Conservation (phyloP, 2,888 invertebrate genomes). For the Amphipoea oculea region DNA sequence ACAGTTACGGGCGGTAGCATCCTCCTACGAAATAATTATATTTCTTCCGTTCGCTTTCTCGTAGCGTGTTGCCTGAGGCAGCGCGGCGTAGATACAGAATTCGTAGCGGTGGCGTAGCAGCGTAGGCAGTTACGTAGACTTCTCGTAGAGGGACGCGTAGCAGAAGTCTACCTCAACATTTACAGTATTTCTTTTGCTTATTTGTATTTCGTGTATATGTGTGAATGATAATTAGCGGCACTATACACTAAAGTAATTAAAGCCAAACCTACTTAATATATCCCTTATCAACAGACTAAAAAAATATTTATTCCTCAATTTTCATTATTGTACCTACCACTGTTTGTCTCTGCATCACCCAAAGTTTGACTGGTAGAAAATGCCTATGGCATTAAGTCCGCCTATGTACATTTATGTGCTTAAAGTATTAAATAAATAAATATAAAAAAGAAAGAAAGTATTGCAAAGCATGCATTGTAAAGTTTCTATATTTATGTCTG, state of each 20-base stretch:
- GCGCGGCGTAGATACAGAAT: slow-evolving; percentile 20
- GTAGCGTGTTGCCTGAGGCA: slow-evolving; percentile 9
- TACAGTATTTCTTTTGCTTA: background rate
- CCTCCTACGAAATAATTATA: background rate
- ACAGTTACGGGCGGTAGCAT: background rate
- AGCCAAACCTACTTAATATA: background rate
- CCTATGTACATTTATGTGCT: too few relatives aligned
- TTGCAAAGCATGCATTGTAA: too few relatives aligned
- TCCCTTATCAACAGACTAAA: background rate
- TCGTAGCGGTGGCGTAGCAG: slow-evolving; percentile 41
- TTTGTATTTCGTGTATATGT: too few relatives aligned
- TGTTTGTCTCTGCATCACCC: too few relatives aligned
- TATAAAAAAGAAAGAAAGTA: too few relatives aligned
- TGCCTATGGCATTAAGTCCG: too few relatives aligned
- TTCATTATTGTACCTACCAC: too few relatives aligned
- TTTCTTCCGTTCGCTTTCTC: background rate
- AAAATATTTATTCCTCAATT: too few relatives aligned
- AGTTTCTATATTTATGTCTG: too few relatives aligned
- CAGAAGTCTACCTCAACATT: background rate
- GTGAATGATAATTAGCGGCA: background rate
- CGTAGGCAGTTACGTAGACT: slow-evolving; percentile 25
- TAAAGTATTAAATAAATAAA: too few relatives aligned
- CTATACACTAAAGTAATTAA: background rate
- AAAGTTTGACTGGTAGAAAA: too few relatives aligned
- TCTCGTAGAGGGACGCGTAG: slow-evolving; percentile 10